Evolutionary conservation across 2,797 vertebrate genomes (phyloP), one percentile per base, ranked within the genome.

Genomic region (Falco naumanni): DNA sequence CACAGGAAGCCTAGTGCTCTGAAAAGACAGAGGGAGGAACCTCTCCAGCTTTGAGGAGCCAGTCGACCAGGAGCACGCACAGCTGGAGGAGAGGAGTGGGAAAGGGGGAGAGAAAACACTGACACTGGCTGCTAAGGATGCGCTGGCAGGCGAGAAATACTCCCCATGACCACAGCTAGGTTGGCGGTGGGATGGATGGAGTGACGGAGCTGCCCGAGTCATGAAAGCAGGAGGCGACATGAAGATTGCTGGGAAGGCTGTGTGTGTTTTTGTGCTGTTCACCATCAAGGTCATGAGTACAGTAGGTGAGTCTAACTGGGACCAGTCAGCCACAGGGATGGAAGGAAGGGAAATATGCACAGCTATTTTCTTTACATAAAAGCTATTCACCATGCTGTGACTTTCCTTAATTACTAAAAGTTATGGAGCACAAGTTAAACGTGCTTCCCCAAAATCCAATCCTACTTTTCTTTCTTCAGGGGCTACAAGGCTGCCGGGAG

Each of bases 1-100:
- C 82, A 98, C 98, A 98, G 98, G 98, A 98, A 98, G 97, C 96
- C 97, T 95, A 89, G 82, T 90, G 94, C 93, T 96, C 96, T 97
- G 95, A 96, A 94, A 97, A 97, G 91, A 83, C 96, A 97, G 93
- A 97, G 97, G 95, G 92, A 97, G 96, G 96, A 97, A 94, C 95
- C 81, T 94, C 95, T 97, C 93, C 93, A 94, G 91, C 82, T 89
- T 90, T 87, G 95, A 96, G 91, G 92, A 97, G 80, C 57, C 95
- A 93, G 93, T 80, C 39, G 29, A 61, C 63, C 63, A 76, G 54
- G 84, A 90, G 37, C 85, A 91, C 11, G 6, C 47, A 56, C 31
- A 74, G 71, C 39, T 80, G 57, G 53, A 57, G 53, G 16, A 75
- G 50, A 94, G 47, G 39, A 75, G 48, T 76, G 92, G 63, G 64